Evolutionary conservation across 2,113 vertebrate species (phyloP).

Genomic region (Pterophyllum scalare): DNA sequence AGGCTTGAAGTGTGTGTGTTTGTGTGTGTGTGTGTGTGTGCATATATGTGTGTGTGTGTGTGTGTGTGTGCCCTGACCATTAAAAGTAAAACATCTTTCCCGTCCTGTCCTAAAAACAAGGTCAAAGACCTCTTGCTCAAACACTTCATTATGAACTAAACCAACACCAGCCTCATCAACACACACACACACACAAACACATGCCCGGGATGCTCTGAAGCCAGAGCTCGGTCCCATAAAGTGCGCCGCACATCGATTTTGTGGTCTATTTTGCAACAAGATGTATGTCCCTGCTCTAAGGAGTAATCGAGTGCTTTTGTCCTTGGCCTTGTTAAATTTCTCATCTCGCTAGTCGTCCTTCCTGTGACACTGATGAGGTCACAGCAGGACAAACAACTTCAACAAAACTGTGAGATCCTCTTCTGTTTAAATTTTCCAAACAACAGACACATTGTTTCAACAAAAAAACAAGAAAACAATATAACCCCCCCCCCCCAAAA

Average conservation of each 20-base stretch:
- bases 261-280: slow-evolving; percentile 45
- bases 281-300: slow-evolving; percentile 40
- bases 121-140: slow-evolving; percentile 30
- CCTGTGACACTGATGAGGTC: slow-evolving; percentile 18
- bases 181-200: slow-evolving; percentile 20
- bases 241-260: slow-evolving; percentile 36
- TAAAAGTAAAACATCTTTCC: slow-evolving; percentile 46
- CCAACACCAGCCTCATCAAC: neutral
- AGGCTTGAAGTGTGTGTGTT: neutral
- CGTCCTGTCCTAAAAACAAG: slow-evolving; percentile 47
- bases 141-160: slow-evolving; percentile 39
- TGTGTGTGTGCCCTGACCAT: slow-evolving; percentile 10
- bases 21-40: neutral
- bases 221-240: slow-evolving; percentile 25
- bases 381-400: neutral
- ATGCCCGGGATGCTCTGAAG: slow-evolving; percentile 32
- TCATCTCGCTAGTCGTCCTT: slow-evolving; percentile 16
- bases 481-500: too few species aligned
- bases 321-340: slow-evolving; percentile 46
- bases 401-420: neutral
- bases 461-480: neutral
- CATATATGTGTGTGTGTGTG: neutral
- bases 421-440: neutral
- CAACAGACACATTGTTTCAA: neutral
- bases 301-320: slow-evolving; percentile 25